phyloP scores from a whole-genome alignment of 92 coral and sea anemone genomes.

The Phenganax marumi region DNA sequence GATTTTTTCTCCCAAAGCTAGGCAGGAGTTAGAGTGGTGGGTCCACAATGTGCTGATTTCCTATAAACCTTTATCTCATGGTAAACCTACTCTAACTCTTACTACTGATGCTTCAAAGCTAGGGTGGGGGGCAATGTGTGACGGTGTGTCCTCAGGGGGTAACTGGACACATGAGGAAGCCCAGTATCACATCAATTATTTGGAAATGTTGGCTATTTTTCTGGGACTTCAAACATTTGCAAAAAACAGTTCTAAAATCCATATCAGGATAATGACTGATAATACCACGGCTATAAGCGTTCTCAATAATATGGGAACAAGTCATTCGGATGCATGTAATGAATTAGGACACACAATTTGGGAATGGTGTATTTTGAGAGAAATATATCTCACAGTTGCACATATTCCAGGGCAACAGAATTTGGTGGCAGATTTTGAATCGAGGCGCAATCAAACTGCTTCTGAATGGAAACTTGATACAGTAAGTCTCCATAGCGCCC shows the following conservation, averaged over 20 bases:
- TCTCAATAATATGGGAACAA: slow-evolving; percentile 26
- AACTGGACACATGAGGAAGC: slow-evolving; percentile 46
- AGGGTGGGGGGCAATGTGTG: slow-evolving; percentile 51
- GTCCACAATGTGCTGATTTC: slow-evolving; percentile 6
- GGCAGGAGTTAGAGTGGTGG: slow-evolving; percentile 54
- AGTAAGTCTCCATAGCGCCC: too few species aligned
- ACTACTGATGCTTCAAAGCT: slow-evolving; percentile 52
- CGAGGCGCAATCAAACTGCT: not conserved
- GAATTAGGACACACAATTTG: slow-evolving; percentile 5
- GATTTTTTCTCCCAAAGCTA: slow-evolving; percentile 36
- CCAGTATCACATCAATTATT: slow-evolving; percentile 38
- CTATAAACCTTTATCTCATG: slow-evolving; percentile 36
- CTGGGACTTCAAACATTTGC: slow-evolving; percentile 44
- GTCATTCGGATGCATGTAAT: slow-evolving; percentile 1
- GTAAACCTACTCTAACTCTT: slow-evolving; percentile 21
- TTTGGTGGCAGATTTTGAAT: not conserved
- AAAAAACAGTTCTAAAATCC: not conserved
- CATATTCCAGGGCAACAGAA: too few species aligned
- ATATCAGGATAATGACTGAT: not conserved
- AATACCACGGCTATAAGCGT: not conserved
- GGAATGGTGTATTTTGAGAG: slow-evolving; percentile 4
- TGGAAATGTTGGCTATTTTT: slow-evolving; percentile 32
- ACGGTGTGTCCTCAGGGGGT: slow-evolving; percentile 33
- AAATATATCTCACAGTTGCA: too few species aligned
- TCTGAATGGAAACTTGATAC: too few species aligned